Conservation (phyloP, 1,140 invertebrate genomes). For the Microplitis demolitor region DNA sequence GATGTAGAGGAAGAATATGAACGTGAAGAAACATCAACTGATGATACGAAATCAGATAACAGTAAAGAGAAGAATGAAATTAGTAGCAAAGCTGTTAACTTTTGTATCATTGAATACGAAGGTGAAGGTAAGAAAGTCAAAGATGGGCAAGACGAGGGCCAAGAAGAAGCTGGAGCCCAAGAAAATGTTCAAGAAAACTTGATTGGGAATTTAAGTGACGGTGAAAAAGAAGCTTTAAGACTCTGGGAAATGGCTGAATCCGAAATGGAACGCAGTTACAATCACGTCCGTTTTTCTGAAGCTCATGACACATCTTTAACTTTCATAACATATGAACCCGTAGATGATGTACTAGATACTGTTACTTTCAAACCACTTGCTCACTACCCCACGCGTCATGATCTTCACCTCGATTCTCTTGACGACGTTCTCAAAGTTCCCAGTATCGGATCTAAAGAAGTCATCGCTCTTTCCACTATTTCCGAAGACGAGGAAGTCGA, state of each 20-base stretch:
- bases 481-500: too few relatives aligned
- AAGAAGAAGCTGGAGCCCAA: neutral
- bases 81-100: neutral
- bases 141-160: too few relatives aligned
- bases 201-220: neutral
- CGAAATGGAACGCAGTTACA: constrained; percentile 9
- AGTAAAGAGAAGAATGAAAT: constrained; percentile 40
- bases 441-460: too few relatives aligned
- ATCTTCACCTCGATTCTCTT: neutral
- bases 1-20: neutral
- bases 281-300: constrained; percentile 30
- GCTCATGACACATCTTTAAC: neutral
- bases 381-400: neutral
- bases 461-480: too few relatives aligned
- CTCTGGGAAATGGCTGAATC: constrained; percentile 3
- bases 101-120: constrained; percentile 31
- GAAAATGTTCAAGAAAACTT: constrained; percentile 7
- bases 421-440: neutral
- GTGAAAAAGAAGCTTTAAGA: neutral
- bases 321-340: constrained; percentile 25
- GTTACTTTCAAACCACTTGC: neutral
- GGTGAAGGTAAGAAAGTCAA: neutral
- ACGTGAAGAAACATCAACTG: constrained; percentile 26
- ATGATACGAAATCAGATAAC: constrained; percentile 45
- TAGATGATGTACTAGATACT: constrained; percentile 12